These are phyloP conservation scores for Brachystomella parvula DNA, from an alignment of 1,140 invertebrate species.

Conservation along the genomic window DNA sequence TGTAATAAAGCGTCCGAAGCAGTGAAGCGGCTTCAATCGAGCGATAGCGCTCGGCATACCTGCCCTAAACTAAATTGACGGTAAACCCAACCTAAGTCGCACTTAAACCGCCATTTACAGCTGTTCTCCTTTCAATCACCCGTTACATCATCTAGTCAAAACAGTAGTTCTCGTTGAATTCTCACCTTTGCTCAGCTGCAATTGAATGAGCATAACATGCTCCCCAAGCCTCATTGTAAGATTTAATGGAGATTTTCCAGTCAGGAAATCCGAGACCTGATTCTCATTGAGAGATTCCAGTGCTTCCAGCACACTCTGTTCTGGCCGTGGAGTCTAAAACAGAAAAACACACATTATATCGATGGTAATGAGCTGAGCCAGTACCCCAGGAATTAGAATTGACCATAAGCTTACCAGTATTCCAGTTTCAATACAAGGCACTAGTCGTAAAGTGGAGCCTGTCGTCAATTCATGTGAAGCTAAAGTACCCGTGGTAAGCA, in stretches of 20 bases:
- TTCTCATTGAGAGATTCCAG: slow-evolving; percentile 85
- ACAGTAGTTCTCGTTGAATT: too few species aligned
- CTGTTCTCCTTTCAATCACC: too few species aligned
- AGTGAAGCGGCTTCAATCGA: too few species aligned
- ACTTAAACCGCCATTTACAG: too few species aligned
- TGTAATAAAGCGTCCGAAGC: too few species aligned
- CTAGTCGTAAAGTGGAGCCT: slow-evolving; percentile 74
- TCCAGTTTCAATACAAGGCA: slow-evolving; percentile 88
- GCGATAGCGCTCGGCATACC: too few species aligned
- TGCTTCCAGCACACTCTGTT: slow-evolving; percentile 90
- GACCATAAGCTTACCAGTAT: slow-evolving; percentile 65
- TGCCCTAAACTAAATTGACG: too few species aligned
- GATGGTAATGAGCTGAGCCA: background rate
- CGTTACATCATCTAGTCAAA: too few species aligned
- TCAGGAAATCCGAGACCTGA: slow-evolving; percentile 86
- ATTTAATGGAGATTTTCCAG: slow-evolving; percentile 77
- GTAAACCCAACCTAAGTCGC: too few species aligned
- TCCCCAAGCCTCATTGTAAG: slow-evolving; percentile 88
- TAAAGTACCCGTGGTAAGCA: background rate
- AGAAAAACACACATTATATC: background rate
- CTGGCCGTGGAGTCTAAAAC: slow-evolving; percentile 76
- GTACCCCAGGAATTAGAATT: background rate
- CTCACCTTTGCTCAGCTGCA: slow-evolving; percentile 82
- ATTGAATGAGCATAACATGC: slow-evolving; percentile 93
- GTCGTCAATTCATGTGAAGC: background rate